Base-by-base conservation (phyloP, 2,113 vertebrate species). In the Odocoileus virginianus region DNA sequence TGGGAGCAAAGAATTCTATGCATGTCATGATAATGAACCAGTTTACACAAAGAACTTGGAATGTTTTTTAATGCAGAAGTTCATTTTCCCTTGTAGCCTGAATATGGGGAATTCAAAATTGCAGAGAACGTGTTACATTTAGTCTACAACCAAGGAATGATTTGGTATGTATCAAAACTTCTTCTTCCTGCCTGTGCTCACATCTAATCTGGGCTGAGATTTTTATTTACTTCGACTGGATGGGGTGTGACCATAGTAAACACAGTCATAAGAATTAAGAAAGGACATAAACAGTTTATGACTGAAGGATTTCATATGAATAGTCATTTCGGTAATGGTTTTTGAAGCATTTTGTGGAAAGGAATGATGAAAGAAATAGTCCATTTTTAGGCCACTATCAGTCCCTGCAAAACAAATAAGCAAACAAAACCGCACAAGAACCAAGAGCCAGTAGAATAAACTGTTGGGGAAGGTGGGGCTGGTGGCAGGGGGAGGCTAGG, bases 121-220 rank as follows among this genome's bases (percentile, higher is more conserved):
- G 99, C 99, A 6, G 99, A 99, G 98, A 99, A 99, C 11, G 99
- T 99, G 52, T 95, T 99, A 13, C 99, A 99, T 97, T 98, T 99
- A 89, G 99, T 99, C 98, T 99, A 99, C 98, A 99, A 99, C 98
- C 99, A 99, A 98, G 99, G 99, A 94, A 99, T 99, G 99, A 99
- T 99, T 97, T 99, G 99, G 99, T 99, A 98, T 54, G 99, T 98
- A 7, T 5, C 21, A 2, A 58, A 1, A 0, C 1, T 52, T 15
- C 87, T 45, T 16, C 87, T 60, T 82, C 85, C 45, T 91, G 40
- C 78, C 21, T 30, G 83, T 40, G 45, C 8, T 6, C 83, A 10
- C 7, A 1, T 3, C 40, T 33, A 33, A 12, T 36, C 55, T 15
- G 83, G 40, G 55, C 40, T 23, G 30, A 82, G 23, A 9, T 19